phyloP scores from a whole-genome alignment of 2,888 invertebrate species.

The Ophioninae sp. region DNA sequence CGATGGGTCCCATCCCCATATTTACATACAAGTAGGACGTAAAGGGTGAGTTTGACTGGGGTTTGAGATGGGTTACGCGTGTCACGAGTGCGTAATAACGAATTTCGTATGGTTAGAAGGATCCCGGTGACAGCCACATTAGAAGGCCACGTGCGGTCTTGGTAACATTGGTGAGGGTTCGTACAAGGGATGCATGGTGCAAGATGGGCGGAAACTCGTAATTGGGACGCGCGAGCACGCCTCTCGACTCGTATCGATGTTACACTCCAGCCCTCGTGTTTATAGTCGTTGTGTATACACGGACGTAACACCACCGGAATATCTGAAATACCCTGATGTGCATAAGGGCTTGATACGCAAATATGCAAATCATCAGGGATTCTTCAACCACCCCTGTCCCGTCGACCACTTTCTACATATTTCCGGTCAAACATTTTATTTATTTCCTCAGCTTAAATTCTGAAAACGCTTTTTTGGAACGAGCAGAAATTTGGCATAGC shows the following conservation, averaged over 20 bases:
- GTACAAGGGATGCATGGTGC: conserved; percentile 32
- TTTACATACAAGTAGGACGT: background rate
- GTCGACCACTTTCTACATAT: background rate
- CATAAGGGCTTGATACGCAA: conserved; percentile 17
- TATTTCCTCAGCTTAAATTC: background rate
- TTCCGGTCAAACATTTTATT: background rate
- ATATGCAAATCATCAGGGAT: background rate
- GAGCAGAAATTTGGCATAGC: too few species aligned
- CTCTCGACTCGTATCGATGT: conserved; percentile 44
- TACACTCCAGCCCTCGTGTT: conserved; percentile 36
- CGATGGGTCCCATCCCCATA: background rate
- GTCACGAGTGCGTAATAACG: conserved; percentile 56
- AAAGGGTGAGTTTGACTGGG: background rate
- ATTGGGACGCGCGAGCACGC: conserved; percentile 51
- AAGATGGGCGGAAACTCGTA: conserved; percentile 43
- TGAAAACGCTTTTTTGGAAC: too few species aligned
- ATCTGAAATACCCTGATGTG: conserved; percentile 34
- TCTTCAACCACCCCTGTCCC: background rate
- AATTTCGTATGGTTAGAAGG: conserved; percentile 38
- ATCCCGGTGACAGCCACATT: conserved; percentile 40
- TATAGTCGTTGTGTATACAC: conserved; percentile 29
- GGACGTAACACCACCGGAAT: conserved; percentile 36
- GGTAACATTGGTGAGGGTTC: conserved; percentile 18
- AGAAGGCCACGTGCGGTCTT: conserved; percentile 54
- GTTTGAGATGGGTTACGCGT: conserved; percentile 4